A percentile compares a stretch with the other conserved stretches of the same genome.
phyloP scores from a whole-genome alignment of 2,113 vertebrate species.

The Talpa occidentalis region DNA sequence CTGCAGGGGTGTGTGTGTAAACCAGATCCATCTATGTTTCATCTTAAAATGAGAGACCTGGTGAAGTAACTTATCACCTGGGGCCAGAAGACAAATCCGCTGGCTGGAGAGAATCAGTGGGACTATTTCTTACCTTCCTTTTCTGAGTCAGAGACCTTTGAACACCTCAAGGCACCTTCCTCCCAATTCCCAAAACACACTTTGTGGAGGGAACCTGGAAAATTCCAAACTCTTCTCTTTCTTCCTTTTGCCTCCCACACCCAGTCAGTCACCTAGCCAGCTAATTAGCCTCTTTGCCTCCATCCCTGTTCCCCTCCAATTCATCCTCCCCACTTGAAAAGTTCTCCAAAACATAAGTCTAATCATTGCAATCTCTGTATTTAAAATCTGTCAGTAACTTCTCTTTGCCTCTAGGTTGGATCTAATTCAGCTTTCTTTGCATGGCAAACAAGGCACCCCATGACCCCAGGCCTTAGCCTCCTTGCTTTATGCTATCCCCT shows the following conservation, averaged over 20 bases:
- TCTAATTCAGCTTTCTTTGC: not conserved
- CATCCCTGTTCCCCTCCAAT: not conserved
- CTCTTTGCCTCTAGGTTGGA: not conserved
- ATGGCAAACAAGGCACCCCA: rapidly evolving
- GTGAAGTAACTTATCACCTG: not conserved
- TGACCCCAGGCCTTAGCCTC: not conserved
- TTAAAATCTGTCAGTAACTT: not conserved
- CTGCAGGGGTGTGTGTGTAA: not conserved
- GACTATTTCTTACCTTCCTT: not conserved
- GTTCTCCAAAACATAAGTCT: constrained; percentile 35
- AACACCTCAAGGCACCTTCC: not conserved
- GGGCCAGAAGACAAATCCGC: not conserved
- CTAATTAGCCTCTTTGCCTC: constrained; percentile 26
- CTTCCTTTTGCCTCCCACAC: constrained; percentile 11
- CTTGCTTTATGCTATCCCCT: not conserved
- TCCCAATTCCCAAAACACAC: not conserved
- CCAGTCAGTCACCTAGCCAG: constrained; percentile 32
- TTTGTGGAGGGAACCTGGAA: not conserved
- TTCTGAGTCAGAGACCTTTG: constrained; percentile 14
- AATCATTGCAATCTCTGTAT: not conserved
- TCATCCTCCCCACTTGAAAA: not conserved
- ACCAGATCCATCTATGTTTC: not conserved
- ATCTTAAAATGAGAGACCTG: not conserved
- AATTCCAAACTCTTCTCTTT: not conserved
- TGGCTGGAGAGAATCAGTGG: not conserved